Evolutionary conservation across 2,888 invertebrate species (phyloP).

Genomic region (Eledona agricola): DNA sequence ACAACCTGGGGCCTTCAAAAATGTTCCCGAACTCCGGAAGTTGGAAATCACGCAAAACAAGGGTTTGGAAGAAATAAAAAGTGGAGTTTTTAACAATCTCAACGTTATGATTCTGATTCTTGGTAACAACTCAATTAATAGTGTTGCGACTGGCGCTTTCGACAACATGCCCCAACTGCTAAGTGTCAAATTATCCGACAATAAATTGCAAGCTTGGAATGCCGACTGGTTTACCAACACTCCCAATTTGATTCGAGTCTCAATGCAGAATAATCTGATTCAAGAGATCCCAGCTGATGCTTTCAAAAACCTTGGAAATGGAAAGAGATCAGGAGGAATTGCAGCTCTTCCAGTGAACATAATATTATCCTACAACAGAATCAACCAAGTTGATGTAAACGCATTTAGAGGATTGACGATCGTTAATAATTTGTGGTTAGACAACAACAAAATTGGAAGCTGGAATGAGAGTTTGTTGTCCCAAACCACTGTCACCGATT

Average conservation of each 20-base stretch:
- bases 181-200: slow-evolving; percentile 49
- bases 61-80: slow-evolving; percentile 41
- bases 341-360: slow-evolving; percentile 45
- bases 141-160: slow-evolving; percentile 42
- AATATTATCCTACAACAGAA: slow-evolving; percentile 50
- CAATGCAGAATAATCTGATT: slow-evolving; percentile 49
- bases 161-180: slow-evolving; percentile 42
- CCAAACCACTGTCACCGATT: slow-evolving; percentile 41
- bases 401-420: slow-evolving; percentile 47
- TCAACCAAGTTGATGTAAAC: slow-evolving; percentile 42
- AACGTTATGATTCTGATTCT: slow-evolving; percentile 44
- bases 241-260: slow-evolving; percentile 46
- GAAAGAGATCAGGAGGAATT: slow-evolving; percentile 43
- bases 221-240: slow-evolving; percentile 49
- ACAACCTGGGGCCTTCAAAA: slow-evolving; percentile 44
- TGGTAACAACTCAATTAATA: slow-evolving; percentile 42
- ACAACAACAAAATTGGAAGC: slow-evolving; percentile 45
- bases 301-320: slow-evolving; percentile 47
- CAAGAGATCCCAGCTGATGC: slow-evolving; percentile 43
- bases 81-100: slow-evolving; percentile 46
- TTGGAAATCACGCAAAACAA: slow-evolving; percentile 41
- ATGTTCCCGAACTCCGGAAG: slow-evolving; percentile 41
- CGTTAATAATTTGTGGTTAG: slow-evolving; percentile 51
- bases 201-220: slow-evolving; percentile 45
- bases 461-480: slow-evolving; percentile 43